These are phyloP conservation scores for Eupelmus urozonus DNA, from an alignment of 2,888 invertebrate species.

Conservation along the genomic window DNA sequence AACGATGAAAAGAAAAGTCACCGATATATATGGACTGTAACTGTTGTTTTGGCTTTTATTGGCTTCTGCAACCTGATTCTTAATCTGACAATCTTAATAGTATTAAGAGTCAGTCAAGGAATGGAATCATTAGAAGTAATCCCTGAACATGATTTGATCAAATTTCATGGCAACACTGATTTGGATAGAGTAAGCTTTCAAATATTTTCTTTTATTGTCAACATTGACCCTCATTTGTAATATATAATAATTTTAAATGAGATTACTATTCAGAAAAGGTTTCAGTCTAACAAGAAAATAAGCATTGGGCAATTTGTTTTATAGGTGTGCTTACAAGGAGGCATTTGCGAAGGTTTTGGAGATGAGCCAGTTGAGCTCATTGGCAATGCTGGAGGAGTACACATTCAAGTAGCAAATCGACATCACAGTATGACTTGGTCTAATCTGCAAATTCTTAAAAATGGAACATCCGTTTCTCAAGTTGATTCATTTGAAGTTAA, in stretches of 20 bases:
- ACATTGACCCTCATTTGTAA: too few species aligned
- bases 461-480: constrained; percentile 84
- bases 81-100: constrained; percentile 89
- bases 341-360: constrained; percentile 75
- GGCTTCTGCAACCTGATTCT: constrained; percentile 86
- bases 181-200: constrained; percentile 82
- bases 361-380: constrained; percentile 76
- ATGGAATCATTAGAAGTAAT: constrained; percentile 92
- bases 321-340: constrained; percentile 74
- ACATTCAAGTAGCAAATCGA: constrained; percentile 71
- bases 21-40: constrained; percentile 85
- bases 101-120: constrained; percentile 88
- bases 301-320: constrained; percentile 32
- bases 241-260: neutral
- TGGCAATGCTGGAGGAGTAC: constrained; percentile 74
- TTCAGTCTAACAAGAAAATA: constrained; percentile 9
- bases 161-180: constrained; percentile 88
- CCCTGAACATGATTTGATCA: constrained; percentile 85
- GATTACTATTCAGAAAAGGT: neutral
- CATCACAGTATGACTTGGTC: constrained; percentile 65
- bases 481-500: constrained; percentile 85
- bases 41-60: constrained; percentile 84
- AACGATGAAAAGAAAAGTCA: constrained; percentile 67
- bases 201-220: constrained; percentile 14
- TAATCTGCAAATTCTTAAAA: constrained; percentile 79